Base-by-base conservation (phyloP, 2,888 invertebrate species). In the Lomographa bimaculata region DNA sequence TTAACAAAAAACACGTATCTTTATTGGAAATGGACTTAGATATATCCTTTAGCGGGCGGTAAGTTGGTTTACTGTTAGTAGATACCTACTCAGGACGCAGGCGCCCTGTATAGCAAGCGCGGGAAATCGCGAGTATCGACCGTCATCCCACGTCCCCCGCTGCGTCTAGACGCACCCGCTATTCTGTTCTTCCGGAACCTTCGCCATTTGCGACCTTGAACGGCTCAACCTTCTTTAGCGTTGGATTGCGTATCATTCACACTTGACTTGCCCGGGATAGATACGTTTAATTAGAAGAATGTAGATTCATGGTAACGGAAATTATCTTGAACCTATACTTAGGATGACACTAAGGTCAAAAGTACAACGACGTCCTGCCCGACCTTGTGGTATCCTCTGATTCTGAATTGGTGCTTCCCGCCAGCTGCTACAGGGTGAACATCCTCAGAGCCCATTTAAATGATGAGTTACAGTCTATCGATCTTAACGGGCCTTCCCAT, bases 61-160 rank as follows among this genome's bases (percentile, higher is more conserved):
- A 73, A 77, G 70, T 75, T 68, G 66, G 70, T 63, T 66, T 60
- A 59, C 62, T 65, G 69, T 73, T 61, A 60, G 61, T n/a, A n/a
- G n/a, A n/a, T n/a, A n/a, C n/a, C 63, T 58, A 55, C 51, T 50
- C 49, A 78, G 75, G 64, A 78, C 87, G 86, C 86, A 86, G 79
- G 86, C 87, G 87, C 79, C 58, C n/a, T n/a, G 66, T 66, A 50
- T 61, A 58, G 59, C 46, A 68, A 86, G 84, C 87, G 87, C 87
- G 87, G 86, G 87, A 89, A 87, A 85, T 83, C 79, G 84, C 79
- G 75, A 70, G 78, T 86, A 89, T 89, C 87, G 89, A 87, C 81
- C 87, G 76, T 56, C 65, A 59, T 58, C 69, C 73, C 76, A 65
- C 74, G 63, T 57, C 73, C 74, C 83, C 78, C 76, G 54, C 77